Evolutionary conservation across 1,140 invertebrate genomes (phyloP), one percentile per base, ranked within the genome.

Genomic region (Cotesia vestalis): DNA sequence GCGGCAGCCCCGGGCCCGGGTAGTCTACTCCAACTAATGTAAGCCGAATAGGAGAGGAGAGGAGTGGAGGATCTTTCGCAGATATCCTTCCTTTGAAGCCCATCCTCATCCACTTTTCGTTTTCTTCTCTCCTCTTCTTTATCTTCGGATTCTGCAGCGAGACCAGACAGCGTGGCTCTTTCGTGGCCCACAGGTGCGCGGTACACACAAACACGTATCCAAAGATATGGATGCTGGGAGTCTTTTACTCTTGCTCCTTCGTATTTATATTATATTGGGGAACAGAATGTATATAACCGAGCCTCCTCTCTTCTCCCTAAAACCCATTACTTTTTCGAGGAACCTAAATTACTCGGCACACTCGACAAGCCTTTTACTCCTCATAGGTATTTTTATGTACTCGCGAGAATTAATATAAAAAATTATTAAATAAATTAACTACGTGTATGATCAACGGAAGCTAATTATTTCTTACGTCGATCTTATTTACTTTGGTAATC

Each of bases 111-210:
- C 27, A 27, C 27, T 27, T 27, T 46, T 46, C 40, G 40, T 46
- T 11, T 6, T 46, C 5, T 46, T 46, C 6, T 46, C 3, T 46
- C 5, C 11, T 46, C 6, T 46, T 46, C 40, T 46, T 59, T 2
- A 17, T n/a, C 27, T 34, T 34, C 20, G 35, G 61, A 63, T 66
- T 51, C 71, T 55, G 40, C 55, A 36, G 57, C 66, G 55, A 52
- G 36, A 72, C 78, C 78, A 78, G 78, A 78, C 78, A 78, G 78
- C 78, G 78, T 78, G 78, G 78, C 78, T 78, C 76, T 74, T 46
- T 53, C 60, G 73, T 60, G 64, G 53, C 57, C 71, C 76, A 77
- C 76, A 77, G 76, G 76, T 77, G 76, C 71, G 71, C 66, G 5
- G 66, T 60, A 17, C 20, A 40, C 40, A 52, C 52, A 69, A 53